Percentiles rank a stretch among this genome's conserved stretches.
Conservation (phyloP, 92 coral and sea anemone genomes). For the Bergia sp. region DNA sequence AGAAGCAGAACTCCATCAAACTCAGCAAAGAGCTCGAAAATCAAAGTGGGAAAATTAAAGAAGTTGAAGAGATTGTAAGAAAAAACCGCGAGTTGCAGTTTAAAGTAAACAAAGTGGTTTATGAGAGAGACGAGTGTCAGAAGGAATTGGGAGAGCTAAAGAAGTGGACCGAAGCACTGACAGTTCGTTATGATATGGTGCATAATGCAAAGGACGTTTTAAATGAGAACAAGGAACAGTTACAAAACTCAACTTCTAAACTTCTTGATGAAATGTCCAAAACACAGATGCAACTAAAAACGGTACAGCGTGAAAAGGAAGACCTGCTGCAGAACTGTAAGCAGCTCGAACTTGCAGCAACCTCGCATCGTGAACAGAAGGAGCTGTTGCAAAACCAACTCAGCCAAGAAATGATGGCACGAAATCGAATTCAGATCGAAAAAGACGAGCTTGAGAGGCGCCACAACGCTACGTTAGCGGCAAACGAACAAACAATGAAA, state of each 20-base stretch:
- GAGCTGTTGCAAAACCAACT: not conserved
- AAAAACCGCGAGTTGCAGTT: constrained; percentile 62
- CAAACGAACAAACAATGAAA: not conserved
- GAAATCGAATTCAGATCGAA: constrained; percentile 16
- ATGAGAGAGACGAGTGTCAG: constrained; percentile 59
- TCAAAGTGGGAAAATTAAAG: constrained; percentile 59
- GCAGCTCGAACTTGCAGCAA: constrained; percentile 54
- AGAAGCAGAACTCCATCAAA: constrained; percentile 64
- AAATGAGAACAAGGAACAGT: not conserved
- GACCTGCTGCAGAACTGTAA: constrained; percentile 58
- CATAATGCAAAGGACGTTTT: constrained; percentile 55
- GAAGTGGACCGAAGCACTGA: constrained; percentile 86
- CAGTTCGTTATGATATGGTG: constrained; percentile 71
- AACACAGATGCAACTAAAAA: constrained; percentile 58
- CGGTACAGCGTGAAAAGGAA: constrained; percentile 68
- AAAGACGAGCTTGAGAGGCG: constrained; percentile 10
- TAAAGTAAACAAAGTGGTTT: constrained; percentile 51
- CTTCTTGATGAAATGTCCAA: constrained; percentile 55
- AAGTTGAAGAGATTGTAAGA: constrained; percentile 57
- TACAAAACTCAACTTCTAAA: not conserved
- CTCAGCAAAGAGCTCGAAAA: constrained; percentile 66
- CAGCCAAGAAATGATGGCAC: constrained; percentile 1
- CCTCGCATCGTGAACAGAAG: constrained; percentile 46
- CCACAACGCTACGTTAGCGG: not conserved
- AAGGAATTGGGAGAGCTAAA: constrained; percentile 68